Evolutionary conservation across 2,113 vertebrate genomes (phyloP).

Genomic region (Sarotherodon lohbergeri): DNA sequence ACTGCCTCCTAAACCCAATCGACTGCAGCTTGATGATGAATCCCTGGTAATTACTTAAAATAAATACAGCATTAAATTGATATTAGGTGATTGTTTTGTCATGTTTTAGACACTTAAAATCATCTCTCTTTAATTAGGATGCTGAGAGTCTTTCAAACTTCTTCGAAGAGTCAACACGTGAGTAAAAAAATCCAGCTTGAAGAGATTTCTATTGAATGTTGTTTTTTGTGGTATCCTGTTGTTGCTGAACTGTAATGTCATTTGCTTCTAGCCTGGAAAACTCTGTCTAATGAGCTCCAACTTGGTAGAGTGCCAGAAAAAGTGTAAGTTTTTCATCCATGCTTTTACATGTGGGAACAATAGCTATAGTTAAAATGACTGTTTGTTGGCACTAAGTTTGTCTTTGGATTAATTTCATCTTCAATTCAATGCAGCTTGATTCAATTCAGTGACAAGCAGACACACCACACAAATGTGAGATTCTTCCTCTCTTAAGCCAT

Average conservation of each 20-base stretch:
- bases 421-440: too few relatives aligned
- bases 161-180: background rate
- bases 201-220: background rate
- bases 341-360: background rate
- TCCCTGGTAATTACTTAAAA: background rate
- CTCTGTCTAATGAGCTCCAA: background rate
- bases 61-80: background rate
- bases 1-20: fast-evolving
- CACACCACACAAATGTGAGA: background rate
- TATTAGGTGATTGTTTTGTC: fast-evolving
- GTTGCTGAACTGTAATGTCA: background rate
- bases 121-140: background rate
- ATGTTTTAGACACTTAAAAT: fast-evolving
- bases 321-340: background rate
- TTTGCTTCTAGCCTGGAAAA: slow-evolving; percentile 13
- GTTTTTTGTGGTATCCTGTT: background rate
- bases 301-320: fast-evolving
- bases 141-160: background rate
- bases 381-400: background rate
- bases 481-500: background rate
- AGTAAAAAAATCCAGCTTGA: background rate
- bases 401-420: background rate
- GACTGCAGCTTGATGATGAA: background rate
- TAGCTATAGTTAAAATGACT: background rate
- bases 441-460: too few relatives aligned